Evolutionary conservation across 1,140 invertebrate genomes (phyloP).

Genomic region (Potamilus streckersoni): DNA sequence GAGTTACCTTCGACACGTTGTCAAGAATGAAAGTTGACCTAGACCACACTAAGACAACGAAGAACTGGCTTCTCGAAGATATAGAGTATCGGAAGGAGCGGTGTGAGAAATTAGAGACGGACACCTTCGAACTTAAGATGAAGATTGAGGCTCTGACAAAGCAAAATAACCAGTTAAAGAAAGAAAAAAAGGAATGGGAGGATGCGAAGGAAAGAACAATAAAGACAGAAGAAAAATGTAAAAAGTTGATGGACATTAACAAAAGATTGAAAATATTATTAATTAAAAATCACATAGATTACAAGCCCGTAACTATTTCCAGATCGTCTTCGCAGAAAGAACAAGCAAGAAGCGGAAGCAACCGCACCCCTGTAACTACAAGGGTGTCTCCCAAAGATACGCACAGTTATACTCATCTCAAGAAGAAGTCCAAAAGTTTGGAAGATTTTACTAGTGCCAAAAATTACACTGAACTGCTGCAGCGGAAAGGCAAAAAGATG

Average conservation of each 20-base stretch:
- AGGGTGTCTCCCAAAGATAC: slow-evolving; percentile 11
- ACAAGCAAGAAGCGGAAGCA: slow-evolving; percentile 5
- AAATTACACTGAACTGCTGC: slow-evolving; percentile 6
- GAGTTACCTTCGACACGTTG: slow-evolving; percentile 26
- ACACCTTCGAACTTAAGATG: slow-evolving; percentile 40
- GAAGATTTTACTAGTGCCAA: slow-evolving; percentile 21
- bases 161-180: slow-evolving; percentile 29
- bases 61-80: slow-evolving; percentile 32
- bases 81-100: slow-evolving; percentile 31
- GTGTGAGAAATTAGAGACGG: slow-evolving; percentile 29
- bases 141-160: slow-evolving; percentile 33
- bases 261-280: slow-evolving; percentile 31
- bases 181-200: slow-evolving; percentile 25
- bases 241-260: slow-evolving; percentile 37
- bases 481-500: slow-evolving; percentile 1
- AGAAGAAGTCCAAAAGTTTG: slow-evolving; percentile 17
- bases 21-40: slow-evolving; percentile 39
- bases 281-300: slow-evolving; percentile 32
- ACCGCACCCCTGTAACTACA: slow-evolving; percentile 13
- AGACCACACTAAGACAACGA: slow-evolving; percentile 30
- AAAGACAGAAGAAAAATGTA: slow-evolving; percentile 28
- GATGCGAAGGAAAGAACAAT: slow-evolving; percentile 23
- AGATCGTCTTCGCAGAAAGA: slow-evolving; percentile 15
- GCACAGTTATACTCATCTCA: neutral
- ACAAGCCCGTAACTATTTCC: slow-evolving; percentile 31